phyloP scores from a whole-genome alignment of 2,888 invertebrate species.

The Chrysina gloriosa region DNA sequence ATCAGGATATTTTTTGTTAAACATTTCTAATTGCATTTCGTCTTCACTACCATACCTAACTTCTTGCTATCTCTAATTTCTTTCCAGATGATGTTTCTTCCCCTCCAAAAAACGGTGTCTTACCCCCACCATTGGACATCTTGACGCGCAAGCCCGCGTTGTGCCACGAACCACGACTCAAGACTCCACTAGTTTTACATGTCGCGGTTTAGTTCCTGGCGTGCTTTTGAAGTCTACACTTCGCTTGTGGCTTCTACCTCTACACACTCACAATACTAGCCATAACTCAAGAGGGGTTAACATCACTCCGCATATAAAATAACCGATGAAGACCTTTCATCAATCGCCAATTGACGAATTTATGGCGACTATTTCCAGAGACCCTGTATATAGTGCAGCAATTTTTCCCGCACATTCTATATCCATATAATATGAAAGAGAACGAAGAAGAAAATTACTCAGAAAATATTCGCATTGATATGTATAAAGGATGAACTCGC shows the following conservation, averaged over 20 bases:
- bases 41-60: slow-evolving; percentile 15
- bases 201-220: slow-evolving; percentile 51
- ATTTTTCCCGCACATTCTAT: not conserved
- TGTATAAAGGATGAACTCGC: not conserved
- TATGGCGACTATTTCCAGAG: not conserved
- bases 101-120: slow-evolving; percentile 55
- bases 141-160: slow-evolving; percentile 60
- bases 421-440: slow-evolving; percentile 3
- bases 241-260: slow-evolving; percentile 37
- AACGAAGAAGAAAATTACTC: slow-evolving; percentile 23
- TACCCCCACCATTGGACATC: slow-evolving; percentile 57
- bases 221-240: slow-evolving; percentile 49
- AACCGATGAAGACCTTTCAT: slow-evolving; percentile 3
- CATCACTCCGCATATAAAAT: slow-evolving; percentile 23
- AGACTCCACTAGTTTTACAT: slow-evolving; percentile 47
- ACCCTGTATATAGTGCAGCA: not conserved
- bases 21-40: slow-evolving; percentile 5
- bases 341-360: slow-evolving; percentile 5
- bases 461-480: slow-evolving; percentile 5
- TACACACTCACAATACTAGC: slow-evolving; percentile 6
- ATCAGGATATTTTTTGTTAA: not conserved
- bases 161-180: slow-evolving; percentile 48
- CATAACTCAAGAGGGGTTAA: slow-evolving; percentile 31
- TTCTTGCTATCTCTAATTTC: slow-evolving; percentile 53
- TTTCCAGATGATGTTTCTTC: slow-evolving; percentile 52